Conservation (phyloP, 2,888 invertebrate genomes). For the Rhagonycha lutea region DNA sequence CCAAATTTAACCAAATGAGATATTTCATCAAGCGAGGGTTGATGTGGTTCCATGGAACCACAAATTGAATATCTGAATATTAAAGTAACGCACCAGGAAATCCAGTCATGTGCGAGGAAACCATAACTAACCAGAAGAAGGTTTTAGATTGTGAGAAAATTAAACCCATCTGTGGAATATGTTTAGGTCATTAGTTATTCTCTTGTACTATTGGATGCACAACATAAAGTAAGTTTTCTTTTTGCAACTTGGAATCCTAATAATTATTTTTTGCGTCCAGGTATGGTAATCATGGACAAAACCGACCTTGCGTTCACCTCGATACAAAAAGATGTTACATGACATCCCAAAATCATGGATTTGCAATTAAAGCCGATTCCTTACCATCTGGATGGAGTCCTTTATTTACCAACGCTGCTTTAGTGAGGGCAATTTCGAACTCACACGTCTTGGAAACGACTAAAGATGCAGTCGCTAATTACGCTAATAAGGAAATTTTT, state of each 20-base stretch:
- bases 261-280: conserved; percentile 57
- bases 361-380: conserved; percentile 78
- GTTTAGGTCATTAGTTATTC: conserved; percentile 95
- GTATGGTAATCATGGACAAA: conserved; percentile 98
- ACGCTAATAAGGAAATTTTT: too few species aligned
- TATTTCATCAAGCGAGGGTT: conserved; percentile 86
- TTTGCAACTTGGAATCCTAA: background rate
- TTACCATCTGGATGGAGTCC: conserved; percentile 82
- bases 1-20: conserved; percentile 95
- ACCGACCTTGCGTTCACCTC: conserved; percentile 92
- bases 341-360: conserved; percentile 98
- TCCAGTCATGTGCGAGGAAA: conserved; percentile 79
- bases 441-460: conserved; percentile 96
- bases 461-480: conserved; percentile 95
- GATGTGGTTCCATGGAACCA: conserved; percentile 93
- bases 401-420: conserved; percentile 92
- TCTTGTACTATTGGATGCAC: conserved; percentile 89
- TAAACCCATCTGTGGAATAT: conserved; percentile 97
- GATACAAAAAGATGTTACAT: conserved; percentile 91
- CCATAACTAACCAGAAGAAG: conserved; percentile 71
- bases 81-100: conserved; percentile 99
- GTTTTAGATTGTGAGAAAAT: conserved; percentile 57
- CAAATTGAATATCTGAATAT: conserved; percentile 67
- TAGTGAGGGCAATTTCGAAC: conserved; percentile 93
- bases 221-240: conserved; percentile 76